Base-by-base conservation (phyloP, 2,113 vertebrate species). In the Atherinomorus stipes region DNA sequence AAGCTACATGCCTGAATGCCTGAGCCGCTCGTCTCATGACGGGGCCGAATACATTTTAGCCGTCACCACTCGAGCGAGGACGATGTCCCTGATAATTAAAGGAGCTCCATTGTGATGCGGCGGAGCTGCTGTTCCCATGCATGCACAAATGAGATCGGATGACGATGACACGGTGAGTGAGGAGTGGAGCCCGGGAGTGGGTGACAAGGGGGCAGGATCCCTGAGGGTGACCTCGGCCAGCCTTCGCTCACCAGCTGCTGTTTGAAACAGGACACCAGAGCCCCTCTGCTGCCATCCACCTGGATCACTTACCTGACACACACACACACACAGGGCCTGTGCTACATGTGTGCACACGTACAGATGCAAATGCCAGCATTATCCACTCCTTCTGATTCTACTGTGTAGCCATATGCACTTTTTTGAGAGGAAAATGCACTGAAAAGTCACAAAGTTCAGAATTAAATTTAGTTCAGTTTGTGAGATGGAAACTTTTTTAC, bases 161-260 rank as follows among this genome's bases (percentile, higher is more conserved):
- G 89, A 91, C 90, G 22, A 68, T 53, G 80, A 83, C 83, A 65
- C 83, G 54, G 60, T 34, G 80, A 86, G 80, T 44, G 81, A 51
- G 70, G 64, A 85, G 78, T 28, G 5, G 53, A 74, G 56, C 57
- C 51, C 28, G 49, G 70, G 74, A 52, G 67, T 15, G 37, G 64
- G 56, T 61, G 77, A 61, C 19, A 57, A 64, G 74, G 71, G 80
- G 73, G 66, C 64, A 47, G 76, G 75, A 72, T 81, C 79, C 74
- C 65, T n/a, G 63, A 71, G 81, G 87, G 72, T 87, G 85, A 92
- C 88, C 90, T 81, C 84, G 74, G 75, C 70, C 80, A 18, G 71
- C 81, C 79, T 74, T 61, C 85, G 86, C 90, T 90, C 82, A 45
- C 91, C 93, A 93, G 90, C 93, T 94, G 93, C 87, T 77, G 84